Evolutionary conservation across 2,113 vertebrate genomes (phyloP), one percentile per base, ranked within the genome.

Genomic region (Halcyon malimbica): DNA sequence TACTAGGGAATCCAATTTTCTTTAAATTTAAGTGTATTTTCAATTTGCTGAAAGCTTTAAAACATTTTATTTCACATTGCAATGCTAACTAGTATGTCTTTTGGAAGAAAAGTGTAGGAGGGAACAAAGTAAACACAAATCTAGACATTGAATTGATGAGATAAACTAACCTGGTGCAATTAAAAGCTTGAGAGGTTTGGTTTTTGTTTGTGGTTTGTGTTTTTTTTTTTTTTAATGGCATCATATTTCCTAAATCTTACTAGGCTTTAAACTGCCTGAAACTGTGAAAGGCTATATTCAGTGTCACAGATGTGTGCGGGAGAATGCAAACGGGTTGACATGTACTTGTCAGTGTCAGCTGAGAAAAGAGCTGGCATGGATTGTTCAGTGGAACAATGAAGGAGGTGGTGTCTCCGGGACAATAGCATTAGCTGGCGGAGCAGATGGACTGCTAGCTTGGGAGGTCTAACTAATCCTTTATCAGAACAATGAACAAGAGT

Each of bases 381-480:
- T 84, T 94, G 83, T 92, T 93, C 1, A 0, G 70, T 79, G 57
- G 83, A 97, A 97, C 96, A 97, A 97, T 95, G 83, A 73, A 91
- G 80, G 96, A 95, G 95, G 96, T 96, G 92, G 96, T 94, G 89
- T 96, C 95, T 75, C 68, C 3, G 56, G 91, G 90, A 96, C 93
- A 93, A 96, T 92, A 93, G 93, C 85, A 71, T 91, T 97, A 94
- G 88, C 88, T 94, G 81, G 76, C 48, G 15, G 81, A 96, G 93
- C 96, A 97, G 95, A 97, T 96, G 96, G 97, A 95, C 90, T 94
- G 90, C 77, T 96, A 85, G 90, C 80, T 68, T 91, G 94, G 70
- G 92, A 96, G 86, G 86, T 87, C 94, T 96, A 94, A 93, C 90
- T 85, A 92, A 95, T 94, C 75, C 70, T 93, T 75, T 87, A 3